phyloP scores from a whole-genome alignment of 2,888 invertebrate species.

The Polyommatus iphigenia region DNA sequence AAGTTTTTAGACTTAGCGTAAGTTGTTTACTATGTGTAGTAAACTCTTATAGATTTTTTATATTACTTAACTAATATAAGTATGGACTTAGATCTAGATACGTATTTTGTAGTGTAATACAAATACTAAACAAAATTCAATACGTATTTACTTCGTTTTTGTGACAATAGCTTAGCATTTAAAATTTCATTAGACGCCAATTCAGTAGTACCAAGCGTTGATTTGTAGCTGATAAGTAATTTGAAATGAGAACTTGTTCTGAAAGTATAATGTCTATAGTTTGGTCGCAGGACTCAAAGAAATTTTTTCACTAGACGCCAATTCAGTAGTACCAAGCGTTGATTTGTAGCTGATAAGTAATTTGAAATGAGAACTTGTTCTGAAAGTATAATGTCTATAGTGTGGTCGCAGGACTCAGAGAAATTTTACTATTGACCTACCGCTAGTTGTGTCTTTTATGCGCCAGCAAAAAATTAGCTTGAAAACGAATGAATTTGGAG shows the following conservation, averaged over 20 bases:
- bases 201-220: too few relatives aligned
- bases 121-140: neutral
- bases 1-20: neutral
- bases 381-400: too few relatives aligned
- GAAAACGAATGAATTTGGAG: too few relatives aligned
- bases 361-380: too few relatives aligned
- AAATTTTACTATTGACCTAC: neutral
- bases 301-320: neutral
- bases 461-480: too few relatives aligned
- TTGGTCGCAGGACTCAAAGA: too few relatives aligned
- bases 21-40: neutral
- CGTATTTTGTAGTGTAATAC: neutral
- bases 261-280: too few relatives aligned
- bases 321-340: too few relatives aligned
- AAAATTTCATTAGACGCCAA: neutral
- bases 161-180: neutral
- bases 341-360: neutral
- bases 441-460: too few relatives aligned
- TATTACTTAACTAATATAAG: neutral
- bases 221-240: neutral
- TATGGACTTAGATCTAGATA: neutral
- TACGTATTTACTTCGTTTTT: neutral
- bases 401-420: neutral
- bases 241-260: too few relatives aligned
- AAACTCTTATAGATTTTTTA: neutral